These are phyloP conservation scores for Hydropsyche tenuis DNA, from an alignment of 1,140 invertebrate species.

Conservation along the genomic window DNA sequence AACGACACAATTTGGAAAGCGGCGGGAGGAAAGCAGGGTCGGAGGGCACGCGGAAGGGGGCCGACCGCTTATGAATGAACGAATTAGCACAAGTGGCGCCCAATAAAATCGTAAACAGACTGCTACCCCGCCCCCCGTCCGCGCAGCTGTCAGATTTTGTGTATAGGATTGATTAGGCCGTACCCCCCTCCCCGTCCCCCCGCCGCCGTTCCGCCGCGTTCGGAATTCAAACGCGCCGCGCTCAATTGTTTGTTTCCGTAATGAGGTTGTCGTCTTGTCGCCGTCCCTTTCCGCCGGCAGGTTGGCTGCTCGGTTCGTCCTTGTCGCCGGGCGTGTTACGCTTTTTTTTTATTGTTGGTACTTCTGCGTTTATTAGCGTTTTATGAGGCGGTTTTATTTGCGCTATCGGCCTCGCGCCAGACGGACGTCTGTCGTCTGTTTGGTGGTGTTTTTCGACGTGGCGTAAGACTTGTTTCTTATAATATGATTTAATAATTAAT, in stretches of 20 bases:
- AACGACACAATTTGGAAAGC: too few species aligned
- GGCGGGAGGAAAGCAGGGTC: background rate
- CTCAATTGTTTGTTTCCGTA: slow-evolving; percentile 41
- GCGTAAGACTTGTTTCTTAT: too few species aligned
- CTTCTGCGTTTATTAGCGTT: slow-evolving; percentile 17
- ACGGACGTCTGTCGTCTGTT: slow-evolving; percentile 2
- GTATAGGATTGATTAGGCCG: slow-evolving; percentile 32
- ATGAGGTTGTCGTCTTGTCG: slow-evolving; percentile 30
- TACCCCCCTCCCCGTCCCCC: background rate
- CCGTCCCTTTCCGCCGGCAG: background rate
- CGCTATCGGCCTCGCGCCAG: background rate
- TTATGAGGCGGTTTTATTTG: background rate
- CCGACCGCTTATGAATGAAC: slow-evolving; percentile 39
- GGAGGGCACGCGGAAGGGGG: slow-evolving; percentile 12
- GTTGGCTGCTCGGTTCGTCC: background rate
- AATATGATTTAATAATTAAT: too few species aligned
- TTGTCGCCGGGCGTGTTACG: background rate
- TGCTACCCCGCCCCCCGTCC: background rate
- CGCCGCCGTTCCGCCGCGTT: background rate
- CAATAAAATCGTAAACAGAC: slow-evolving; percentile 44
- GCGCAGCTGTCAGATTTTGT: slow-evolving; percentile 23
- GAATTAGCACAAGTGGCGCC: slow-evolving; percentile 34
- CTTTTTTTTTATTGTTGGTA: background rate
- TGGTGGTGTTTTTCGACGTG: too few species aligned
- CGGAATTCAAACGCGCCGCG: slow-evolving; percentile 3